Base-by-base conservation (phyloP, 2,797 vertebrate species). In the Loris lydekkerianus region DNA sequence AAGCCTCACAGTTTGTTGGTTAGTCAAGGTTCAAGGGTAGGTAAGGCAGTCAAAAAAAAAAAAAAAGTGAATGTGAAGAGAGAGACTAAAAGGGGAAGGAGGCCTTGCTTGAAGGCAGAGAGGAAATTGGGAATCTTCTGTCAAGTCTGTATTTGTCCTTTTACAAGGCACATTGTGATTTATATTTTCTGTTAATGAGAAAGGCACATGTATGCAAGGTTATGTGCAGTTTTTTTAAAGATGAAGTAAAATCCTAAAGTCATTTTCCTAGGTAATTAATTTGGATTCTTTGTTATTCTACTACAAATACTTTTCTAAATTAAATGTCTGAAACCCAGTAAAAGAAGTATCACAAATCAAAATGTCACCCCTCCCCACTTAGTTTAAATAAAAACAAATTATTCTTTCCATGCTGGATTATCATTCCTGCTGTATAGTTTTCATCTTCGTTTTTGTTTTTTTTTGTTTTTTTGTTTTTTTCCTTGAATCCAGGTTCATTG, bases 331-430 rank as follows among this genome's bases (percentile, higher is more conserved):
- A 65, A 91, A 40, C 40, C 25, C 20, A 77, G 3, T 3, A 40
- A n/a, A 67, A 78, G 23, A 27, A 69, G 3, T 10, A 29, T 4
- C 67, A 46, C 61, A 67, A 67, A 82, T n/a, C n/a, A 43, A 87
- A 63, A 67, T 18, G 65, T 67, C 65, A 34, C 3, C 31, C 46
- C 15, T 31, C 10, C 34, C 18, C 27, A n/a, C 31, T 93, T 80
- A 78, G 40, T 81, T 95, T 49, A 70, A 81, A 73, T 90, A 65
- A 90, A 97, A 93, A 89, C 34, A 94, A 73, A 37, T 34, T 72
- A 40, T 49, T 91, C 18, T 91, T 81, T 76, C 34, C 1, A 9
- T 78, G 18, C 1, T 61, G 27, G 60, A 92, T 91, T 94, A 56
- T 60, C 46, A 86, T 84, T 82, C 14, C 20, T 80, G 3, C 21